These are phyloP conservation scores for Actinemys pallida DNA, from an alignment of 2,113 vertebrate species.

Conservation along the genomic window DNA sequence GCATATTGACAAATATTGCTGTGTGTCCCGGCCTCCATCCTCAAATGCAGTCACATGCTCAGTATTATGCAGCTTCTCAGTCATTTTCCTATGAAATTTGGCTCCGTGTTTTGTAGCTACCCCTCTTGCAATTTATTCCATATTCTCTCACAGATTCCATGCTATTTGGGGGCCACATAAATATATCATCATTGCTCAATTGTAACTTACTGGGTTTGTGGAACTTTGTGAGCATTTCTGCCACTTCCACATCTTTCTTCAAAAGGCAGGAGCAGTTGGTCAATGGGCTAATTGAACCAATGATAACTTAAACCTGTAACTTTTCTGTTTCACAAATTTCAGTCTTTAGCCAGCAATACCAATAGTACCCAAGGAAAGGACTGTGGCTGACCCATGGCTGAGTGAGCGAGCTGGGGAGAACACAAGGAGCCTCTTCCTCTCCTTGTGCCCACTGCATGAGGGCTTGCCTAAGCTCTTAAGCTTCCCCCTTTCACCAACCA, in stretches of 20 bases:
- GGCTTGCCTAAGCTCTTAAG: neutral
- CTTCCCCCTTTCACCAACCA: rapidly evolving
- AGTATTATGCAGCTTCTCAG: no score
- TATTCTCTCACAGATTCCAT: no score
- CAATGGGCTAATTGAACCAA: neutral
- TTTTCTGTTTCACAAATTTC: neutral
- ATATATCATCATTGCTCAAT: no score
- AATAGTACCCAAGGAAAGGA: neutral
- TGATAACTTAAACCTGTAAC: neutral
- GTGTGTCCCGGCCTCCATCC: neutral
- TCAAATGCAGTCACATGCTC: no score
- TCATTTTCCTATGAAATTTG: no score
- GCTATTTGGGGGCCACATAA: no score
- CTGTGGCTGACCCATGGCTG: neutral
- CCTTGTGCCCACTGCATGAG: neutral
- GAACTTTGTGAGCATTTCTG: no score
- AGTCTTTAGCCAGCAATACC: neutral
- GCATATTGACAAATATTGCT: neutral
- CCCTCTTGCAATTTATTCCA: no score
- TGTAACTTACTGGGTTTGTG: no score
- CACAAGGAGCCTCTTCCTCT: neutral
- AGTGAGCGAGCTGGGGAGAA: neutral
- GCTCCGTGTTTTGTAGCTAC: no score
- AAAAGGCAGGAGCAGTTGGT: neutral
- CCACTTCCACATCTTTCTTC: no score